Percentiles rank a stretch among this genome's conserved stretches.
phyloP scores from a whole-genome alignment of 2,113 vertebrate genomes.

The Eurypyga helias region DNA sequence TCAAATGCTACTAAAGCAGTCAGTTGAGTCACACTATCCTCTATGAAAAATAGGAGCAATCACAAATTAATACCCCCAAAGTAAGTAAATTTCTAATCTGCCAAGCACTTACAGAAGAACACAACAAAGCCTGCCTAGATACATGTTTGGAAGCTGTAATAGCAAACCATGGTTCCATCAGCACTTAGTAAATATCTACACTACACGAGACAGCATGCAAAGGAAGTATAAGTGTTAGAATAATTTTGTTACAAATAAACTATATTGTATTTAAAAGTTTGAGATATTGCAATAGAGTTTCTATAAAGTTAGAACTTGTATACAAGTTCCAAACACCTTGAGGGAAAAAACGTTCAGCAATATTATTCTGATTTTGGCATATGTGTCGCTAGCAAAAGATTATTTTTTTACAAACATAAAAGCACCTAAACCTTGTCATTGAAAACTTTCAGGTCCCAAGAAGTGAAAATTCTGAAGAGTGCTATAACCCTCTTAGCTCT shows the following conservation, averaged over 20 bases:
- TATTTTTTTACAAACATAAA: slow-evolving; percentile 38
- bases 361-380: slow-evolving; percentile 50
- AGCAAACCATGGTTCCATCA: background rate
- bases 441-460: slow-evolving; percentile 38
- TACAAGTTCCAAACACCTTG: background rate
- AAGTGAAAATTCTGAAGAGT: slow-evolving; percentile 8
- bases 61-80: background rate
- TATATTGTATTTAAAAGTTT: background rate
- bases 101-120: background rate
- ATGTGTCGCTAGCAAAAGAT: background rate
- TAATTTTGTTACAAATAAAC: background rate
- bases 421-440: slow-evolving; percentile 15
- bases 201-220: background rate
- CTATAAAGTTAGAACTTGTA: background rate
- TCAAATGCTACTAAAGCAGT: background rate
- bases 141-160: background rate
- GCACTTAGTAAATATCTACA: background rate
- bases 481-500: background rate
- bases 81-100: background rate
- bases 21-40: background rate
- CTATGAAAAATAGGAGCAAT: background rate
- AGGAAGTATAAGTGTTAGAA: background rate
- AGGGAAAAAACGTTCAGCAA: background rate
- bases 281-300: background rate
- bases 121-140: background rate